Evolutionary conservation across 2,113 vertebrate genomes (phyloP), one percentile per base, ranked within the genome.

Genomic region (Misgurnus anguillicaudatus): DNA sequence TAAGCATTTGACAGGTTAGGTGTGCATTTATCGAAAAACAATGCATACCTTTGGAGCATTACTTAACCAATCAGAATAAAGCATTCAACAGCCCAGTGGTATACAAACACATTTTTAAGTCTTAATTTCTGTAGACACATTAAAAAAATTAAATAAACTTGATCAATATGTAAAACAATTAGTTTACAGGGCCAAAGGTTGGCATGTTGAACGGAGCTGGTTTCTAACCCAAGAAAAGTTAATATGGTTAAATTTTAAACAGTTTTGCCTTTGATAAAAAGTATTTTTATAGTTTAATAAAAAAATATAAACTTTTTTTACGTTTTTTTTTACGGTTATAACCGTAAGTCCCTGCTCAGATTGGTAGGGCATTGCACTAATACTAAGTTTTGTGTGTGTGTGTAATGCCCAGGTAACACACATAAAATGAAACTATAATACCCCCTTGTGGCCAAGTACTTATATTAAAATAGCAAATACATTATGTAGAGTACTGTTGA

Each of bases 201-300:
- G 96, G 96, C 48, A 94, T 80, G 24, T 65, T 89, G 75, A 92
- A 96, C 42, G 86, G 48, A 58, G 94, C 93, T 0, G 41, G 77
- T 5, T 94, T 95, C 95, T 94, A 96, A 31, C 93, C 92, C 45
- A 97, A 87, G 82, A 97, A 97, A 81, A 91, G 96, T 75, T 97
- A 95, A 85, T 97, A 95, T 0, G 95, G 96, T 78, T 91, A 62
- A 82, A 97, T 96, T 63, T 88, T 83, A 66, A 57, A 57, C 31
- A 38, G 14, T 47, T 31, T 31, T 31, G 24, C 24, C 24, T 31
- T 31, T 31, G 24, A 1, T 24, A 67, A 73, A 47, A 45, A 3
- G 39, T 9, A 0, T 17, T 5, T 36, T 14, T 5, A 5, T 31
- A 36, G 57, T 57, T 9, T 21, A 42, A 41, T 5, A 45, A 62